Evolutionary conservation across 1,140 invertebrate species (phyloP).

Genomic region (Conus ventricosus): DNA sequence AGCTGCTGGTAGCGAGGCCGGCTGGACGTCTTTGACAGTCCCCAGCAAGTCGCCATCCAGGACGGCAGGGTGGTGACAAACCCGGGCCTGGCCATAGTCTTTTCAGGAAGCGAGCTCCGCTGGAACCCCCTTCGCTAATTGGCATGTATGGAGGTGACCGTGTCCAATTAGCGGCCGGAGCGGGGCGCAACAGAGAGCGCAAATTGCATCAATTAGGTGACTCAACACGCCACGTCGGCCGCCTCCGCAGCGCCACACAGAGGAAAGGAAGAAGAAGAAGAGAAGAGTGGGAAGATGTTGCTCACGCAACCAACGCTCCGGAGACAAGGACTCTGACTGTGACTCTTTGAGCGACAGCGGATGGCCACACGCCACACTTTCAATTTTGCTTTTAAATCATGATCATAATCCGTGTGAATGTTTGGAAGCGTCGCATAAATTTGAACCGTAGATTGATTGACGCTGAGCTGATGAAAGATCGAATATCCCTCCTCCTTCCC

Average conservation of each 20-base stretch:
- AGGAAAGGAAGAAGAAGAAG: too few relatives aligned
- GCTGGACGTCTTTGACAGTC: background rate
- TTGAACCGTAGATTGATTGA: too few relatives aligned
- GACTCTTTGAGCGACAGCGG: too few relatives aligned
- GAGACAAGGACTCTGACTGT: too few relatives aligned
- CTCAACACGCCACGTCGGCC: slow-evolving; percentile 7
- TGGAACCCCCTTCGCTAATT: background rate
- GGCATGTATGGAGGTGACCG: slow-evolving; percentile 14
- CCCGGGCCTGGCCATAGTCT: background rate
- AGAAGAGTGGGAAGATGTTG: background rate
- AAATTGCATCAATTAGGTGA: slow-evolving; percentile 28
- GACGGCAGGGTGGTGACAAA: background rate
- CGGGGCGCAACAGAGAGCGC: background rate
- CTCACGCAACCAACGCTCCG: too few relatives aligned
- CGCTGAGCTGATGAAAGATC: too few relatives aligned
- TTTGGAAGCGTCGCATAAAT: too few relatives aligned
- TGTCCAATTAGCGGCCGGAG: slow-evolving; percentile 11
- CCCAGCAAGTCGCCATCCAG: background rate
- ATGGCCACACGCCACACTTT: too few relatives aligned
- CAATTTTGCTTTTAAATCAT: too few relatives aligned
- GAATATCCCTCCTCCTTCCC: too few relatives aligned
- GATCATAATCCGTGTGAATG: too few relatives aligned
- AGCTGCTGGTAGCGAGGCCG: background rate
- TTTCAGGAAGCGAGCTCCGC: background rate
- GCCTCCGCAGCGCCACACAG: background rate